A percentile compares a stretch with the other conserved stretches of the same genome.
Conservation (phyloP, 2,797 vertebrate species). For the Moxostoma hubbsi region DNA sequence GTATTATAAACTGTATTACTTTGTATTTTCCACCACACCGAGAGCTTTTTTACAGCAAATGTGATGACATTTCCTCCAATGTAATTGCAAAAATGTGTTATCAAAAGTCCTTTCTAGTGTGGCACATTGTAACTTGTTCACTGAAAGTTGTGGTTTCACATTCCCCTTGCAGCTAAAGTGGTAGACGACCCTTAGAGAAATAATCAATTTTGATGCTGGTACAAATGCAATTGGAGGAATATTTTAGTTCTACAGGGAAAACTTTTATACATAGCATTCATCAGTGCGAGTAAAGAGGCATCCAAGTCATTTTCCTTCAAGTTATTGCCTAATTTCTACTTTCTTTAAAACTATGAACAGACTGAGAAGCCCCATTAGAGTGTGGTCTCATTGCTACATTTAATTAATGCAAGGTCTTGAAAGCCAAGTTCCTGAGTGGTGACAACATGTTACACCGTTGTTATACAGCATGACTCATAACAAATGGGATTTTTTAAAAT, state of each 20-base stretch:
- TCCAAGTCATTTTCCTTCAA: conserved; percentile 70
- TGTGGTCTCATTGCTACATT: conserved; percentile 31
- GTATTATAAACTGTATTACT: not conserved
- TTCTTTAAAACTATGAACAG: conserved; percentile 23
- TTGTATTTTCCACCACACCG: not conserved
- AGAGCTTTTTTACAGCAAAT: conserved; percentile 5
- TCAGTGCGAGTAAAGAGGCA: conserved; percentile 52
- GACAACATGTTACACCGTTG: conserved; percentile 23
- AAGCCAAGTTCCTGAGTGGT: conserved; percentile 22
- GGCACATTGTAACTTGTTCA: conserved; percentile 1
- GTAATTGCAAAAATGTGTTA: conserved; percentile 15
- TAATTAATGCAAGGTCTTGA: conserved; percentile 40
- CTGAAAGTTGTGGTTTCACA: not conserved
- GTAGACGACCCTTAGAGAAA: conserved; percentile 23
- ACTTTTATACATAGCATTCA: conserved; percentile 63
- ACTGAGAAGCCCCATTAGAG: conserved; percentile 40
- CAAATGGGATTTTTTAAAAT: conserved; percentile 33
- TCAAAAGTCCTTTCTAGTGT: conserved; percentile 14
- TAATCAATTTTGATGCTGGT: conserved; percentile 41
- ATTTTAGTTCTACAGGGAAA: conserved; percentile 61
- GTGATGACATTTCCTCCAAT: not conserved
- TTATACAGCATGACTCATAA: conserved; percentile 43
- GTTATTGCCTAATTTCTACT: conserved; percentile 64
- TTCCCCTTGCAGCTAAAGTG: conserved; percentile 20
- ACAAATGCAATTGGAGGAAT: conserved; percentile 60